These are phyloP conservation scores for Phodopus roborovskii DNA, from an alignment of 2,113 vertebrate genomes.

Conservation along the genomic window DNA sequence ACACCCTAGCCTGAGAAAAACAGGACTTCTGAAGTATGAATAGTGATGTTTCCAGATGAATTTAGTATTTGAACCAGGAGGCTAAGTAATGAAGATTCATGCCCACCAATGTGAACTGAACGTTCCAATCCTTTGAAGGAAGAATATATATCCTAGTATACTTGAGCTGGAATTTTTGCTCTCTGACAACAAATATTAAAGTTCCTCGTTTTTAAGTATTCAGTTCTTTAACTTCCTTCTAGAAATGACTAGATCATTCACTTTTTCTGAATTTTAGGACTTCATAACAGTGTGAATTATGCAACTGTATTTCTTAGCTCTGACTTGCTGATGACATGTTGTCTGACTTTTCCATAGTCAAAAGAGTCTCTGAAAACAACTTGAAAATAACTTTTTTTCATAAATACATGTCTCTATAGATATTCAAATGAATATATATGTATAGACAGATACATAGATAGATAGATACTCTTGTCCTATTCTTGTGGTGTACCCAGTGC, in stretches of 20 bases:
- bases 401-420: not conserved
- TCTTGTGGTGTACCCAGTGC: not conserved
- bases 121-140: not conserved
- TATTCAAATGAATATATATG: not conserved
- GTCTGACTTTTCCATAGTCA: not conserved
- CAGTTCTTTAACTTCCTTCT: not conserved
- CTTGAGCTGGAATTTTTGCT: too few relatives aligned
- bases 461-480: not conserved
- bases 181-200: not conserved
- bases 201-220: not conserved
- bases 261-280: not conserved
- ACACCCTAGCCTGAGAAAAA: not conserved
- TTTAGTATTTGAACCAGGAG: not conserved
- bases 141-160: too few relatives aligned
- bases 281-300: not conserved
- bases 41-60: not conserved
- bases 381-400: too few relatives aligned
- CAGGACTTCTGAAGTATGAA: not conserved
- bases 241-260: not conserved
- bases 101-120: rapidly evolving
- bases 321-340: not conserved
- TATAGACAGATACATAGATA: too few relatives aligned
- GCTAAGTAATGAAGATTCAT: not conserved
- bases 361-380: not conserved
- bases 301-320: not conserved